phyloP scores from a whole-genome alignment of 2,888 invertebrate species.

The Eumerus sabulonum region DNA sequence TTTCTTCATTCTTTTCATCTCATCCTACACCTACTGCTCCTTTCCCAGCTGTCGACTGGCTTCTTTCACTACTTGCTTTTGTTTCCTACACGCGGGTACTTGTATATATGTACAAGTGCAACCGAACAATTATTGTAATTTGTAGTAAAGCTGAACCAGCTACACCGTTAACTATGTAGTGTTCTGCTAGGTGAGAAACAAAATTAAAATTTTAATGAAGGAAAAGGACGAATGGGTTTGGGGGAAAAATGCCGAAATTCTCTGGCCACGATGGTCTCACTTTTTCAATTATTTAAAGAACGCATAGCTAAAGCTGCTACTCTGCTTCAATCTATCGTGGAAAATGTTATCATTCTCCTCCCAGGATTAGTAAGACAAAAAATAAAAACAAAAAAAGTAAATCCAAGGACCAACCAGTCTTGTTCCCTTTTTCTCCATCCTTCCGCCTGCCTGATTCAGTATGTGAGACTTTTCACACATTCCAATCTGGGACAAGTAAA shows the following conservation, averaged over 20 bases:
- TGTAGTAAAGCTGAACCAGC: background rate
- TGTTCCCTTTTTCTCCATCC: background rate
- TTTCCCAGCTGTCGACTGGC: background rate
- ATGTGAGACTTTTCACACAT: conserved; percentile 35
- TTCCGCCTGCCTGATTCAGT: conserved; percentile 22
- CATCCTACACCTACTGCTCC: background rate
- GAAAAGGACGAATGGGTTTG: too few relatives aligned
- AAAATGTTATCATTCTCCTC: conserved; percentile 4
- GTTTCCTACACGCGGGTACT: background rate
- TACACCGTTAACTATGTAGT: background rate
- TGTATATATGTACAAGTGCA: background rate
- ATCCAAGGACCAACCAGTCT: too few relatives aligned
- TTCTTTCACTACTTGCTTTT: background rate
- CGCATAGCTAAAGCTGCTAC: background rate
- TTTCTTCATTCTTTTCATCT: conserved; percentile 11
- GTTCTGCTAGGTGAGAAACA: too few relatives aligned
- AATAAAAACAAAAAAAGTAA: too few relatives aligned
- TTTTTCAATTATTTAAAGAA: too few relatives aligned
- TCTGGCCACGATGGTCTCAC: too few relatives aligned
- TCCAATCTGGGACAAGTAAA: conserved; percentile 33
- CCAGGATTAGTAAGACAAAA: too few relatives aligned
- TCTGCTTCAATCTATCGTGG: background rate
- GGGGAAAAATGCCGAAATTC: too few relatives aligned
- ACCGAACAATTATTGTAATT: background rate
- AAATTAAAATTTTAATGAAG: too few relatives aligned